Base-by-base conservation (phyloP, 2,113 vertebrate genomes). In the Notothenia rossii region DNA sequence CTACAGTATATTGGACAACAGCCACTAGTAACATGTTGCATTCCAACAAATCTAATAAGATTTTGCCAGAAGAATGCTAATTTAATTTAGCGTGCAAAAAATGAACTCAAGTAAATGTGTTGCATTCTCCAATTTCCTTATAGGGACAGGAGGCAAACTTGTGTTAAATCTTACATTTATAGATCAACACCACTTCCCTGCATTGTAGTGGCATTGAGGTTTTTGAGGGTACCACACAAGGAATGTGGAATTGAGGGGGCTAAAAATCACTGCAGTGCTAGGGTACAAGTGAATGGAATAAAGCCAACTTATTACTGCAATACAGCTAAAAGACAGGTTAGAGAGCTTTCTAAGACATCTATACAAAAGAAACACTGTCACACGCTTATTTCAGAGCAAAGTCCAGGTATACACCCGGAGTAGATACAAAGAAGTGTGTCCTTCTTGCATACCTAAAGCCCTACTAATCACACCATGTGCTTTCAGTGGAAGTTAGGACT, bases 21-120 rank as follows among this genome's bases (percentile, higher is more conserved):
- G 54, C 15, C 49, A 46, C n/a, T 71, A 79, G 22, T 80, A 29
- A 65, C 22, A 33, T 25, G 70, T 11, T 72, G 62, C 79, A 75
- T 87, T 90, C 78, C 82, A 62, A 14, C 18, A 82, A 63, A 76
- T 64, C 22, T 12, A 1, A 85, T 89, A 70, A 72, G 5, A 74
- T 79, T 81, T 83, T 2, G 14, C 20, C 36, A n/a, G 58, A 75
- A 46, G 70, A 75, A 78, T 65, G 72, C 15, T 43, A 71, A 72
- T 81, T 81, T 68, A 25, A 82, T 88, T 81, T 77, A 14, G 62
- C 67, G 1, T 65, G 46, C 29, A 59, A 77, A 59, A 77, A 69
- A 76, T 2, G 72, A 51, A 48, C 36, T 43, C 14, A 55, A 64
- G 54, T 58, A 53, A 29, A 5, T 77, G 53, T 64, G 48, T 25